These are phyloP conservation scores for Drosophila aldrichi DNA, from an alignment of 2,888 invertebrate species.

Conservation along the genomic window DNA sequence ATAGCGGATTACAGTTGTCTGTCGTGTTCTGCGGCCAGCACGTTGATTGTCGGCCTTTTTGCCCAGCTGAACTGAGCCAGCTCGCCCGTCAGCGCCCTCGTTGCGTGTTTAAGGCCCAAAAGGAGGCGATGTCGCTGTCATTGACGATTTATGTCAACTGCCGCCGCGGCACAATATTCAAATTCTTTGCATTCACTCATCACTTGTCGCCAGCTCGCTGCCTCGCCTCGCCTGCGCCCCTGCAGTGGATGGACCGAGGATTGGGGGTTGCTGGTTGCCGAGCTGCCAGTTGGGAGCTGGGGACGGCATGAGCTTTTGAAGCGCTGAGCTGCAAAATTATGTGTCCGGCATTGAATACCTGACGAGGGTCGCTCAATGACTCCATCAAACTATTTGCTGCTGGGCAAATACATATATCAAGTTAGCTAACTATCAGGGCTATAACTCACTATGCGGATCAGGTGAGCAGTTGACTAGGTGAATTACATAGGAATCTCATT, in stretches of 20 bases:
- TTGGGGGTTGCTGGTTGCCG: constrained; percentile 26
- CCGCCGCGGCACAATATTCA: constrained; percentile 82
- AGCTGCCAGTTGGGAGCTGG: constrained; percentile 21
- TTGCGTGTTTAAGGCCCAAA: constrained; percentile 75
- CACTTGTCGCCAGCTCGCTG: constrained; percentile 68
- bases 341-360: constrained; percentile 59
- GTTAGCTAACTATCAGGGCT: neutral
- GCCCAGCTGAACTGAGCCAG: too few species aligned
- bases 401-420: neutral
- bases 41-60: constrained; percentile 59
- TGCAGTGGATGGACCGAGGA: constrained; percentile 7
- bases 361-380: constrained; percentile 45
- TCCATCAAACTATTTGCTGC: neutral
- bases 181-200: constrained; percentile 84
- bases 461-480: neutral
- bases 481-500: neutral
- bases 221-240: constrained; percentile 27
- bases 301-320: constrained; percentile 51
- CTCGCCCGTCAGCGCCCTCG: constrained; percentile 17
- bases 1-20: constrained; percentile 80
- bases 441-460: neutral
- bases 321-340: constrained; percentile 64
- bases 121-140: constrained; percentile 83
- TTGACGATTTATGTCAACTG: constrained; percentile 84
- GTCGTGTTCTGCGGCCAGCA: constrained; percentile 72